Base-by-base conservation (phyloP, 2,888 invertebrate genomes). In the Drepana falcataria region DNA sequence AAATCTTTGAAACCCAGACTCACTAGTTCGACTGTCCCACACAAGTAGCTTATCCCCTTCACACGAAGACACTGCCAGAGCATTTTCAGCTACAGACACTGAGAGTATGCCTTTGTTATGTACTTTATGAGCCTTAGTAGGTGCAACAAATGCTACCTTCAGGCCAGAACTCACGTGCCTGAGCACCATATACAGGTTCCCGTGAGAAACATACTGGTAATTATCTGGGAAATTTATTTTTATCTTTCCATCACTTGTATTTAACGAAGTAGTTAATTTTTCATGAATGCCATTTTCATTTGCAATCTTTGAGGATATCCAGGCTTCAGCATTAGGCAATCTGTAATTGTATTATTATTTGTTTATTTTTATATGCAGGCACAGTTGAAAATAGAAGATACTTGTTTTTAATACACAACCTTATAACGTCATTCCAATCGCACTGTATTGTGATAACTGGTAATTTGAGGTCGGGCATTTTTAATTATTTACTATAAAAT, bases 11-110 rank as follows among this genome's bases (percentile, higher is more conserved):
- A 21, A 21, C 21, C 21, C 21, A 21, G 21, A 66, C 77, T 76
- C 84, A 81, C 94, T 93, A 73, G 91, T 92, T 64, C 91, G 86
- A 51, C 92, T 92, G 66, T 94, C 93, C 94, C 95, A 95, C 9
- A 95, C 83, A 53, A 92, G 73, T 2, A 95, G 75, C 66, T 91
- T 91, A 58, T 93, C 93, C 55, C 88, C 92, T 61, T 91, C 91
- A 76, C 93, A 93, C 55, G 92, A 92, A 6, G 95, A 94, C 21
- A 93, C 92, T 40, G 92, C 93, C 47, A 94, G 79, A 7, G 94
- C 93, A 68, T 93, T 93, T 52, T 91, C 83, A 51, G 93, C 92
- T 2, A 92, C 91, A 65, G 92, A 91, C n/a, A 94, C 75, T 57
- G 93, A 92, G 3, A 92, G 65, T n/a, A 94, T 85, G 78, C 77